Conservation (phyloP, 1,140 invertebrate genomes). For the Leucophenga varia region DNA sequence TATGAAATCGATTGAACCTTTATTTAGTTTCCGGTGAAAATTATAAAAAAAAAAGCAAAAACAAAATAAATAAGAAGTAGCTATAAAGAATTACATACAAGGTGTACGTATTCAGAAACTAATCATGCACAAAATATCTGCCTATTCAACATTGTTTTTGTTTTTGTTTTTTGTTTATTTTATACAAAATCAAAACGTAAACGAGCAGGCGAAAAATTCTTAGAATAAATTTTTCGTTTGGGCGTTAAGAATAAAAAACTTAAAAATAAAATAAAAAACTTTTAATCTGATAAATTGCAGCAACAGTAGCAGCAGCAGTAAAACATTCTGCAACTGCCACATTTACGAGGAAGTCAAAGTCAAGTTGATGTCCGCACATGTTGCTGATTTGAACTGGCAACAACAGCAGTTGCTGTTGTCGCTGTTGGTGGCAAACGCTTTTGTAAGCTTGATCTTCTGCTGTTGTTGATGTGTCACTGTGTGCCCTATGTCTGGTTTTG, state of each 20-base stretch:
- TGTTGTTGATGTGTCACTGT: background rate
- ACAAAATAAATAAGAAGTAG: background rate
- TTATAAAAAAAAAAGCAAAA: background rate
- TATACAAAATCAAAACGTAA: constrained; percentile 18
- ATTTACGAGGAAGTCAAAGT: constrained; percentile 53
- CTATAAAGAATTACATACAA: background rate
- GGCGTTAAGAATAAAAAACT: too few species aligned
- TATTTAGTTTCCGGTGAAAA: background rate
- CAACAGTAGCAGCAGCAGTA: constrained; percentile 10
- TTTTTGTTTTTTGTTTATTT: too few species aligned
- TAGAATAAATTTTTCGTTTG: constrained; percentile 44
- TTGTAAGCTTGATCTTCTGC: too few species aligned
- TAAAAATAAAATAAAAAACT: too few species aligned
- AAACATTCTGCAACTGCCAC: constrained; percentile 6
- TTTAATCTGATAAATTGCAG: constrained; percentile 37
- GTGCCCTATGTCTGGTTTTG: background rate
- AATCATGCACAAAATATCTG: constrained; percentile 4
- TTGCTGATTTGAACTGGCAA: too few species aligned
- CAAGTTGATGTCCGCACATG: constrained; percentile 16
- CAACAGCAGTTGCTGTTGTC: too few species aligned
- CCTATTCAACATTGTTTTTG: background rate
- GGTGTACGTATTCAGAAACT: background rate
- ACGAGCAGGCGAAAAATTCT: too few species aligned
- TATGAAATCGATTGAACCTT: background rate
- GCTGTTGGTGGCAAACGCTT: too few species aligned